These are phyloP conservation scores for Hippolais icterina DNA, from an alignment of 2,113 vertebrate genomes.

Conservation along the genomic window DNA sequence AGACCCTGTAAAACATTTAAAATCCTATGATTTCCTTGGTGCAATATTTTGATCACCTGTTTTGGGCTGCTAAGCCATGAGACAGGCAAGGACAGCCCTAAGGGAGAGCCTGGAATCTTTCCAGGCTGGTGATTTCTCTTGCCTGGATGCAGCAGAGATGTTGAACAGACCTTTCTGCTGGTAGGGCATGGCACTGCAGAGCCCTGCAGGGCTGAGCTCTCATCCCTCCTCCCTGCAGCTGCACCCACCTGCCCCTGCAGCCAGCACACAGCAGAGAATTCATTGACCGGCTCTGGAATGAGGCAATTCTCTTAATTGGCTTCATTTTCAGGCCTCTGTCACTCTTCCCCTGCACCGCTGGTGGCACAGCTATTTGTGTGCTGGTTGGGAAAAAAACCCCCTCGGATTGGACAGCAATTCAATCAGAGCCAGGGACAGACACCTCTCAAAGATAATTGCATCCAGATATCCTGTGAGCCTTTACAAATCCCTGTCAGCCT, in stretches of 20 bases:
- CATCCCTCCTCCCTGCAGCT: not conserved
- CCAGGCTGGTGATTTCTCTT: not conserved
- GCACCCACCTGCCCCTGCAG: not conserved
- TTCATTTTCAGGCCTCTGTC: not conserved
- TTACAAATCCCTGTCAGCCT: not conserved
- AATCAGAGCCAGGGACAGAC: not conserved
- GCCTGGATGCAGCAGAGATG: not conserved
- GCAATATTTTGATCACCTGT: not conserved
- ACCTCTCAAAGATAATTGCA: not conserved
- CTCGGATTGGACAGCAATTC: not conserved
- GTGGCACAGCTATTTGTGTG: not conserved
- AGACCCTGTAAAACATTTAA: not conserved
- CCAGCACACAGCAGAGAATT: not conserved
- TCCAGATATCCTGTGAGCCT: not conserved
- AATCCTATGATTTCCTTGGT: accelerated
- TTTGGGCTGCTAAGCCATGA: not conserved
- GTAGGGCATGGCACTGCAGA: not conserved
- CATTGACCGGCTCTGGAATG: not conserved
- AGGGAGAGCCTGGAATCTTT: not conserved
- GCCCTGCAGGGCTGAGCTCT: not conserved
- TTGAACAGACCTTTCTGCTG: not conserved
- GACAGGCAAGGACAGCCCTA: not conserved
- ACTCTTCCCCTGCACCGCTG: not conserved
- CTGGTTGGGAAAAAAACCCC: not conserved
- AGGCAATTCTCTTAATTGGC: constrained; percentile 32